phyloP scores from a whole-genome alignment of 2,888 invertebrate species.

The Empis livida region DNA sequence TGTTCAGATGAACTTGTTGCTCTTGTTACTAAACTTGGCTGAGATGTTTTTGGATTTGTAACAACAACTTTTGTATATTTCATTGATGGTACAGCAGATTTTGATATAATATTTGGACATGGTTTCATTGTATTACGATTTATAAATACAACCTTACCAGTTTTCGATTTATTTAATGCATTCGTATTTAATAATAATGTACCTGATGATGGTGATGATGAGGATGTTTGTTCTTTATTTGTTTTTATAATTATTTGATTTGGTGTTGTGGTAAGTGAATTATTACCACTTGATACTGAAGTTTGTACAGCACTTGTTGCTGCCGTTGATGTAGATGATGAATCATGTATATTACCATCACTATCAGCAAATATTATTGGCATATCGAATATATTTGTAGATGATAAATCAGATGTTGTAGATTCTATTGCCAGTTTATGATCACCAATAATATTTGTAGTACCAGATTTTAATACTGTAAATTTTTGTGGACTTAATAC shows the following conservation, averaged over 20 bases:
- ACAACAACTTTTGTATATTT: conserved; percentile 26
- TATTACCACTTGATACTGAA: not conserved
- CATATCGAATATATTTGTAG: conserved; percentile 47
- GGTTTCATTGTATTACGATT: conserved; percentile 33
- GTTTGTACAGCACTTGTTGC: not conserved
- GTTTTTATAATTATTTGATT: conserved; percentile 15
- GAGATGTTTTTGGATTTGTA: conserved; percentile 21
- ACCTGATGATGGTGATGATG: conserved; percentile 11
- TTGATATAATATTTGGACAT: conserved; percentile 24
- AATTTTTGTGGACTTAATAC: conserved; percentile 24
- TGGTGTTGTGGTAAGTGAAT: conserved; percentile 1
- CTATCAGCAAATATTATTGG: conserved; percentile 55
- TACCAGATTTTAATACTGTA: conserved; percentile 27
- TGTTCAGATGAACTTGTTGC: conserved; percentile 3
- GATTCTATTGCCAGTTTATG: conserved; percentile 10
- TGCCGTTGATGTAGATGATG: conserved; percentile 3
- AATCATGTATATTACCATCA: conserved; percentile 27
- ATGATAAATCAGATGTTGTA: conserved; percentile 32
- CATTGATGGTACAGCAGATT: conserved; percentile 20
- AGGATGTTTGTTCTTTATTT: not conserved
- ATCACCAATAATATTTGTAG: conserved; percentile 20
- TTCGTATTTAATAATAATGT: conserved; percentile 27
- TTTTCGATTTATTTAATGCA: conserved; percentile 23
- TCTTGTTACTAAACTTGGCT: conserved; percentile 9
- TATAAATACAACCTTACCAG: conserved; percentile 28